These are phyloP conservation scores for Dissostichus mawsoni DNA, from an alignment of 2,113 vertebrate genomes.

Conservation along the genomic window DNA sequence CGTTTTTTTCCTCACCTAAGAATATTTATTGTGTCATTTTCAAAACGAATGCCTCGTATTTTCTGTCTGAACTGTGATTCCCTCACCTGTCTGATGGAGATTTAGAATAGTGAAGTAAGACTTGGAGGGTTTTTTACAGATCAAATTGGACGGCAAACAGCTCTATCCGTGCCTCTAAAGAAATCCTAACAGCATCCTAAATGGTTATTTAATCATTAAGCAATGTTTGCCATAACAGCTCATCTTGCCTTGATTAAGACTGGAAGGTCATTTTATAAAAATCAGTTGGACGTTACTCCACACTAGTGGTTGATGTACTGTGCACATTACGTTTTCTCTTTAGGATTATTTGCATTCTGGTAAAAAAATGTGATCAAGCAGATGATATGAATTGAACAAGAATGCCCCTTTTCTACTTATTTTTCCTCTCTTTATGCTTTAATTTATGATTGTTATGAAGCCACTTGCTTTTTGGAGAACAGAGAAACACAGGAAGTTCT, in stretches of 20 bases:
- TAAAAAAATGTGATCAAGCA: not conserved
- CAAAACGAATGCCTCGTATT: not conserved
- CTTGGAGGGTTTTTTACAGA: not conserved
- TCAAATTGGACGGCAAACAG: not conserved
- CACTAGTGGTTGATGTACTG: not conserved
- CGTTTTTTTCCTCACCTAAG: slow-evolving; percentile 5
- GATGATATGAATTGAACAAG: not conserved
- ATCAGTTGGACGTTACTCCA: no score
- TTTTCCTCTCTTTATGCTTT: not conserved
- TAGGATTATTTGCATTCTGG: not conserved
- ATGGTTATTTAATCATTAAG: not conserved
- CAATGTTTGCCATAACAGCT: not conserved
- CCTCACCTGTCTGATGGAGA: not conserved
- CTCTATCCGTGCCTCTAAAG: not conserved
- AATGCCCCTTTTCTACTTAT: not conserved
- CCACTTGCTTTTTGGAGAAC: not conserved
- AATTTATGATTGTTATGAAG: not conserved
- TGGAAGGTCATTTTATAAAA: not conserved
- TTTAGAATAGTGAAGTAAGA: not conserved
- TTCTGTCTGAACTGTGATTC: not conserved
- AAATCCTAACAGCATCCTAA: not conserved
- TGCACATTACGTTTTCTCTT: not conserved
- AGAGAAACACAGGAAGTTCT: not conserved
- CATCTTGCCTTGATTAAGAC: not conserved
- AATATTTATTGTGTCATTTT: not conserved